These are phyloP conservation scores for Melanostoma scalare DNA, from an alignment of 2,888 invertebrate species.

Conservation along the genomic window DNA sequence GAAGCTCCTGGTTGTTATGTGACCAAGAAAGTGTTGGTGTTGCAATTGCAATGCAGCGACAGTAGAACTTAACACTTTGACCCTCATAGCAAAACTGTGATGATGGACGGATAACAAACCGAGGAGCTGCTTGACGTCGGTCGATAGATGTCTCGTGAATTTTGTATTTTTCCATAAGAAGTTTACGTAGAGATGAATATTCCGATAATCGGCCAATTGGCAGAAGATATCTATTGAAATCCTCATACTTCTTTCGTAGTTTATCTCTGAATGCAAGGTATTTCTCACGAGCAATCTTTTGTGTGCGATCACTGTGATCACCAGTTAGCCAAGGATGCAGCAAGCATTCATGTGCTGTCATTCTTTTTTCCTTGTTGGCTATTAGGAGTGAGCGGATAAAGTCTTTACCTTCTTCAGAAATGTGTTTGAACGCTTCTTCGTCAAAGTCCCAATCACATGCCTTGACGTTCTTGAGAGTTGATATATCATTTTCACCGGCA, in stretches of 20 bases:
- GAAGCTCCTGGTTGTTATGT: constrained; percentile 94
- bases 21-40: constrained; percentile 98
- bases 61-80: constrained; percentile 98
- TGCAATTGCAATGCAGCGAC: constrained; percentile 96
- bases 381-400: constrained; percentile 96
- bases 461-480: constrained; percentile 98
- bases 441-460: constrained; percentile 99
- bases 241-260: constrained; percentile 91
- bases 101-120: constrained; percentile 98
- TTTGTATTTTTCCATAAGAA: constrained; percentile 97
- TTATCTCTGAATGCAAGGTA: constrained; percentile 94
- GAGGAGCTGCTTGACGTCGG: constrained; percentile 97
- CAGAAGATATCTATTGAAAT: constrained; percentile 92
- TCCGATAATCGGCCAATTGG: constrained; percentile 98
- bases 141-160: constrained; percentile 98
- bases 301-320: constrained; percentile 89
- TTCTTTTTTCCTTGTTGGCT: constrained; percentile 97
- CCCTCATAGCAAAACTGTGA: constrained; percentile 98
- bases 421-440: constrained; percentile 94
- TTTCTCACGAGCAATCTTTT: constrained; percentile 91
- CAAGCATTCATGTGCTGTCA: constrained; percentile 99
- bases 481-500: constrained; percentile 98
- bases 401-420: constrained; percentile 98
- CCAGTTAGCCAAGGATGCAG: constrained; percentile 97
- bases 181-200: constrained; percentile 97